Percentiles rank a stretch among this genome's conserved stretches.
Conservation (phyloP, 2,797 vertebrate species). For the Eutrigla gurnardus region DNA sequence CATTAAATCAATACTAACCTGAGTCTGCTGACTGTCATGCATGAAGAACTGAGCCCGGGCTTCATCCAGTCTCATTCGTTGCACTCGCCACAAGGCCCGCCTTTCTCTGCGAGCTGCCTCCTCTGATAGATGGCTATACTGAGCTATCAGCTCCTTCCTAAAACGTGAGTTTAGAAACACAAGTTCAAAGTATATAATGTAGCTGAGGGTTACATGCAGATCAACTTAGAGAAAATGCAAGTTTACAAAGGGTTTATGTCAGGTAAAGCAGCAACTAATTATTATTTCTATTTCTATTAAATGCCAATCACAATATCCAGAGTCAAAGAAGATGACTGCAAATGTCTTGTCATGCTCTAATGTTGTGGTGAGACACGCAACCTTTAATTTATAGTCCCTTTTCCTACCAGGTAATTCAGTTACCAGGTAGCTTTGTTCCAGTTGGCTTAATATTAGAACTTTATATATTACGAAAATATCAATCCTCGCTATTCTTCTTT, state of each 20-base stretch:
- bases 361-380: conserved; percentile 5
- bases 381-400: not conserved
- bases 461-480: not conserved
- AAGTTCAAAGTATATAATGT: not conserved
- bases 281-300: not conserved
- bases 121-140: conserved; percentile 93
- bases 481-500: not conserved
- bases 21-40: conserved; percentile 81
- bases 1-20: conserved; percentile 80
- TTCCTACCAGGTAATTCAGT: not conserved
- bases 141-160: conserved; percentile 94
- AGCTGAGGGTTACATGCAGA: not conserved
- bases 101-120: conserved; percentile 92
- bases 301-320: not conserved
- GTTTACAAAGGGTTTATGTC: not conserved
- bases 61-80: conserved; percentile 88
- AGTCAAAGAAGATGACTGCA: not conserved
- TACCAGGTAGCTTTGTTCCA: not conserved
- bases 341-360: not conserved
- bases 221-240: not conserved
- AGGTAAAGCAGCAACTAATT: not conserved
- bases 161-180: conserved; percentile 6
- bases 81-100: conserved; percentile 91
- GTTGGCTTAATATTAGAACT: conserved; percentile 8
- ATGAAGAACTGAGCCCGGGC: conserved; percentile 87